Percentiles rank a stretch among this genome's conserved stretches.
These are phyloP conservation scores for Sturnus vulgaris DNA, from an alignment of 2,113 vertebrate genomes.

Conservation along the genomic window DNA sequence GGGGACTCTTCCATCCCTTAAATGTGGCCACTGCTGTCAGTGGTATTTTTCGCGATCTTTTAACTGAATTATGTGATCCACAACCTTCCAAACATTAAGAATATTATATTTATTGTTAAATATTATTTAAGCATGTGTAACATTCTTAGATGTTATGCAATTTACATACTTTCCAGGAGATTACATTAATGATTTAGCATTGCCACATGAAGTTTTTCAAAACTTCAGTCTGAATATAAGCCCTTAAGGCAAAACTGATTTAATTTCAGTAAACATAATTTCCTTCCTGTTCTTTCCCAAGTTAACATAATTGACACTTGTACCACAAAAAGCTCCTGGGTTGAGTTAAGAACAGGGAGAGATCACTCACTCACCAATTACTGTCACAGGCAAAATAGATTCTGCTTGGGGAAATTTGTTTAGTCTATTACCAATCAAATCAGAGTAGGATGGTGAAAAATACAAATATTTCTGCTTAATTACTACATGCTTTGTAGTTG, in stretches of 20 bases:
- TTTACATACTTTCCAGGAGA: background rate
- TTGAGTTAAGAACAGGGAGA: background rate
- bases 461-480: background rate
- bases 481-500: background rate
- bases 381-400: background rate
- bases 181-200: background rate
- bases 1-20: fast-evolving
- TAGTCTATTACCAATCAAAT: background rate
- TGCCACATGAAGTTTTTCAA: background rate
- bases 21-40: background rate
- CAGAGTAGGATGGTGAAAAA: background rate
- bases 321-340: background rate
- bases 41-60: background rate
- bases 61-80: background rate
- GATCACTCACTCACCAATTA: background rate
- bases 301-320: background rate
- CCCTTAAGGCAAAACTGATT: background rate
- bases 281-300: background rate
- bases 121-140: background rate
- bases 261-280: background rate
- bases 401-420: background rate
- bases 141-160: background rate
- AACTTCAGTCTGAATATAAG: background rate
- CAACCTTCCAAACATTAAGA: background rate
- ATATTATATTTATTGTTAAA: background rate